phyloP scores from a whole-genome alignment of 1,140 invertebrate genomes.

The Trissolcus basalis region DNA sequence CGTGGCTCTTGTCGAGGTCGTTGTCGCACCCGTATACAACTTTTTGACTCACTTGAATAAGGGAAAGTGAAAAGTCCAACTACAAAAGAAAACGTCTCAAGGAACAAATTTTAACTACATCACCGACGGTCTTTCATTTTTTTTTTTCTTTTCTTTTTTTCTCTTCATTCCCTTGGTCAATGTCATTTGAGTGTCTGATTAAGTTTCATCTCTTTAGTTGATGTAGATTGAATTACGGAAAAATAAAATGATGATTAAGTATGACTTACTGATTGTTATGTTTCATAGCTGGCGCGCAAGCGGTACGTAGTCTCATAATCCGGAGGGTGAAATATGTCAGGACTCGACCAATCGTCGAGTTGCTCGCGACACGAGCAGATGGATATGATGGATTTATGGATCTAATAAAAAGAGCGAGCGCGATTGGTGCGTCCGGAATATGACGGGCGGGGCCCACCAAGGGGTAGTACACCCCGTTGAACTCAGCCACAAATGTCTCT shows the following conservation, averaged over 20 bases:
- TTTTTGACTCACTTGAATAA: slow-evolving; percentile 14
- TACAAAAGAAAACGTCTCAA: no score
- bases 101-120: no score
- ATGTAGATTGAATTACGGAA: no score
- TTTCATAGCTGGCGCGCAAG: slow-evolving; percentile 35
- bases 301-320: slow-evolving; percentile 46
- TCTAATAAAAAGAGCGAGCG: slow-evolving; percentile 76
- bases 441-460: slow-evolving; percentile 74
- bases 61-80: slow-evolving; percentile 4
- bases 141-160: no score
- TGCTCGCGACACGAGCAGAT: slow-evolving; percentile 60
- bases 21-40: slow-evolving; percentile 30
- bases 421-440: slow-evolving; percentile 75
- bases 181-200: no score
- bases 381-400: slow-evolving; percentile 79
- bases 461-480: slow-evolving; percentile 68
- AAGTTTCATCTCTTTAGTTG: no score
- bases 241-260: not conserved
- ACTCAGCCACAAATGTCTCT: slow-evolving; percentile 69
- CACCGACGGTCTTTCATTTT: no score
- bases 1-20: slow-evolving; percentile 1
- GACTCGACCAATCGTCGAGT: slow-evolving; percentile 66
- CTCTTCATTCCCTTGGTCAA: no score
- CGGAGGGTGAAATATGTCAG: slow-evolving; percentile 54
- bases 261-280: slow-evolving; percentile 25